These are phyloP conservation scores for Glyphotaelius pellucidus DNA, from an alignment of 2,888 invertebrate species.

Conservation along the genomic window DNA sequence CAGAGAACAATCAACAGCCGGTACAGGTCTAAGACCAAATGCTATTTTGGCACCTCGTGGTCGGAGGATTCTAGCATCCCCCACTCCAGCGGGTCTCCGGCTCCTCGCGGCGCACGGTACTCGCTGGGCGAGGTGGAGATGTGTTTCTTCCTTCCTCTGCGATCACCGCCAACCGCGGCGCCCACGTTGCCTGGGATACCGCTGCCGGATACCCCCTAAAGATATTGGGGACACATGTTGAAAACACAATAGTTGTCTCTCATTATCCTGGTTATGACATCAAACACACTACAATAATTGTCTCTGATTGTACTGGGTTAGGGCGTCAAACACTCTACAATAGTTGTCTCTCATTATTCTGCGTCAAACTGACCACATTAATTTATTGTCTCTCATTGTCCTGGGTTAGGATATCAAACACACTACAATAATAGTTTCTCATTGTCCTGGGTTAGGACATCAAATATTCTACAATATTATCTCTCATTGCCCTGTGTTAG, in stretches of 20 bases:
- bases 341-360: too few species aligned
- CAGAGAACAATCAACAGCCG: background rate
- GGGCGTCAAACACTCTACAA: too few species aligned
- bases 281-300: background rate
- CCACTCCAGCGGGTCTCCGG: slow-evolving; percentile 70
- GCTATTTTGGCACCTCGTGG: slow-evolving; percentile 69
- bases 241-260: background rate
- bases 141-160: slow-evolving; percentile 72
- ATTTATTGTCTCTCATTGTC: too few species aligned
- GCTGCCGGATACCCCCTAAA: slow-evolving; percentile 50
- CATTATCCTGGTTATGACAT: background rate
- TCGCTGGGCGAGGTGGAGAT: slow-evolving; percentile 69
- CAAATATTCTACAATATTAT: too few species aligned
- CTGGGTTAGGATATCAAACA: too few species aligned
- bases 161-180: slow-evolving; percentile 72
- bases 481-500: too few species aligned
- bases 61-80: slow-evolving; percentile 71
- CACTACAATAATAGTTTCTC: too few species aligned
- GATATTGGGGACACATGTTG: slow-evolving; percentile 6
- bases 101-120: slow-evolving; percentile 69
- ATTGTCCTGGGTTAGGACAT: too few species aligned
- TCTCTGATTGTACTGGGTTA: too few species aligned
- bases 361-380: too few species aligned
- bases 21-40: background rate
- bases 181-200: slow-evolving; percentile 58